Percentiles rank a stretch among this genome's conserved stretches.
Evolutionary conservation across 64 coral and sea anemone genomes (phyloP).

Genomic region (Anthopleura sola): DNA sequence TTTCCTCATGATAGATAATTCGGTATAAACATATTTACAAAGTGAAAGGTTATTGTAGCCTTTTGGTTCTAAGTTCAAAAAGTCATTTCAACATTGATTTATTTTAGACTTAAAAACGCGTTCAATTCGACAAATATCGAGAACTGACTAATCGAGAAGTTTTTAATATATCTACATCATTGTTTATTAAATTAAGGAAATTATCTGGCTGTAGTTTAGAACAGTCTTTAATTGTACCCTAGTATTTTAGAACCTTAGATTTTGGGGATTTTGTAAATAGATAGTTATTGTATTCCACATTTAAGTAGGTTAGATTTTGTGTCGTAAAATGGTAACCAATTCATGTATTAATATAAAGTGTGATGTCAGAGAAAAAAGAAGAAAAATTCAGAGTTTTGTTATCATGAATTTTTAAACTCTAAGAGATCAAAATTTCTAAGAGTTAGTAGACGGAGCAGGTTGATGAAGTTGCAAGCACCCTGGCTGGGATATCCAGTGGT

Average conservation of each 20-base stretch:
- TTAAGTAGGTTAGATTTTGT: background rate
- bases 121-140: background rate
- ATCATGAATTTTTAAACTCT: background rate
- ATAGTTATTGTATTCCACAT: background rate
- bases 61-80: background rate
- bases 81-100: background rate
- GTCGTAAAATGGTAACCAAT: slow-evolving; percentile 6
- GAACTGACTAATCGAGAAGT: background rate
- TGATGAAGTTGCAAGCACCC: no score
- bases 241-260: background rate
- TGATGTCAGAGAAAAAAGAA: background rate
- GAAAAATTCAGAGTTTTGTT: background rate
- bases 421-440: background rate
- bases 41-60: background rate
- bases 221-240: background rate
- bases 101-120: background rate
- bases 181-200: slow-evolving; percentile 4
- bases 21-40: background rate
- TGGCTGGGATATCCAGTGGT: no score
- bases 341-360: slow-evolving; percentile 4
- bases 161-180: background rate
- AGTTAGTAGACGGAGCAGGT: no score
- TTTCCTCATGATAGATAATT: no score
- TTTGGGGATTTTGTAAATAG: background rate
- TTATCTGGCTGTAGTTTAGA: background rate